Base-by-base conservation (phyloP, 2,888 invertebrate species). In the Thelaira solivaga region DNA sequence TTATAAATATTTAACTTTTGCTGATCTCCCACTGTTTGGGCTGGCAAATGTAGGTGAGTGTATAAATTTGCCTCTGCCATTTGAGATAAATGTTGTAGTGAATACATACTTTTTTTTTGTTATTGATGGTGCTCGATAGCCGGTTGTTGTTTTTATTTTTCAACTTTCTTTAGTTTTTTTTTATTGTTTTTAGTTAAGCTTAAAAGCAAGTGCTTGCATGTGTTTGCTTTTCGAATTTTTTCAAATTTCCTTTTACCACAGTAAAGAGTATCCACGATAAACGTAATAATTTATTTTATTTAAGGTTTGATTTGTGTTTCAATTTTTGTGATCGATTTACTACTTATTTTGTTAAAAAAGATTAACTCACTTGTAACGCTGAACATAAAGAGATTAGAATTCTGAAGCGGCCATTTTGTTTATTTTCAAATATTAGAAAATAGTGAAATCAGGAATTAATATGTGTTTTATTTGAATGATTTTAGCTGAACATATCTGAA, bases 101-200 rank as follows among this genome's bases (percentile, higher is more conserved):
- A 20, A 13, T 13, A 13, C 24, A 43, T 43, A 10, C 10, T 31
- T 26, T 53, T 18, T 55, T 55, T 45, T 45, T 64, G 22, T 34
- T 61, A 31, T 73, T 62, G 62, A 57, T 57, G 65, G 71, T 59
- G n/a, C 20, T 24, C 49, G n/a, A 65, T 57, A 31, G 31, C 34
- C 34, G 24, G 26, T 39, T 24, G 20, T n/a, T 51, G 4, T 4
- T 26, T 10, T 36, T 36, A 47, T 51, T 26, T 49, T 45, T 45
- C 22, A 34, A 20, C 43, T 75, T 62, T 68, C 41, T 55, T 59
- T 18, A 39, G 61, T 57, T 43, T 57, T 65, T 62, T 47, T 8
- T 43, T n/a, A 2, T 13, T 13, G 11, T 20, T 47, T 47, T 24
- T 22, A 2, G 16, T 36, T 39, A 16, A 24, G 16, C 22, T 26